Evolutionary conservation across 2,113 vertebrate genomes (phyloP).

Genomic region (Chiloscyllium plagiosum): DNA sequence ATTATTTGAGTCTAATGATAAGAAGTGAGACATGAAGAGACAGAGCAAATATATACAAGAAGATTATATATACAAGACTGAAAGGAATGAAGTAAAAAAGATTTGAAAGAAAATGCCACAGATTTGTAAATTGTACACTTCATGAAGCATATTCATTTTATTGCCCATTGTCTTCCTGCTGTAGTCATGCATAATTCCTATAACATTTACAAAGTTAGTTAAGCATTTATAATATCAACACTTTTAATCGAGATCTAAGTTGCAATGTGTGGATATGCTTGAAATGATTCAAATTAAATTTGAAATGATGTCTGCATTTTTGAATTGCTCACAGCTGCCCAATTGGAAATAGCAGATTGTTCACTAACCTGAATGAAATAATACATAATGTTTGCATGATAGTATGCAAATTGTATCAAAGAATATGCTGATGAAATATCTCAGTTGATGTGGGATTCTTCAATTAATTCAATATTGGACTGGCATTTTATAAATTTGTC

Average conservation of each 20-base stretch:
- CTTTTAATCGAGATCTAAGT: not conserved
- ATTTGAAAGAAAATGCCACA: not conserved
- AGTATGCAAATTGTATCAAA: not conserved
- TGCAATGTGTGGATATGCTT: not conserved
- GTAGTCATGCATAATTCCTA: not conserved
- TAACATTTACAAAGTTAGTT: not conserved
- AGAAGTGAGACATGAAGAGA: not conserved
- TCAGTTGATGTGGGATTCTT: not conserved
- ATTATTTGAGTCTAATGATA: not conserved
- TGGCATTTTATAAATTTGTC: not conserved
- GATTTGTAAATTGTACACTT: not conserved
- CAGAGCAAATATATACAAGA: not conserved
- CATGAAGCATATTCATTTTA: not conserved
- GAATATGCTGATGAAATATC: not conserved
- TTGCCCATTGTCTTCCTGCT: not conserved
- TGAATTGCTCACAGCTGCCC: not conserved
- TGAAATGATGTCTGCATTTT: not conserved
- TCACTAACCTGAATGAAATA: not conserved
- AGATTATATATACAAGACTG: not conserved
- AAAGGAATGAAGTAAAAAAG: not conserved
- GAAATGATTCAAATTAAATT: slow-evolving; percentile 1
- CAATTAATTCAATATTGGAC: not conserved
- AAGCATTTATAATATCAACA: slow-evolving; percentile 8
- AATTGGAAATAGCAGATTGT: not conserved
- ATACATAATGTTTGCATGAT: not conserved